Percentiles rank a stretch among this genome's conserved stretches.
These are phyloP conservation scores for Macrosiphum euphorbiae DNA, from an alignment of 2,888 invertebrate species.

Conservation along the genomic window DNA sequence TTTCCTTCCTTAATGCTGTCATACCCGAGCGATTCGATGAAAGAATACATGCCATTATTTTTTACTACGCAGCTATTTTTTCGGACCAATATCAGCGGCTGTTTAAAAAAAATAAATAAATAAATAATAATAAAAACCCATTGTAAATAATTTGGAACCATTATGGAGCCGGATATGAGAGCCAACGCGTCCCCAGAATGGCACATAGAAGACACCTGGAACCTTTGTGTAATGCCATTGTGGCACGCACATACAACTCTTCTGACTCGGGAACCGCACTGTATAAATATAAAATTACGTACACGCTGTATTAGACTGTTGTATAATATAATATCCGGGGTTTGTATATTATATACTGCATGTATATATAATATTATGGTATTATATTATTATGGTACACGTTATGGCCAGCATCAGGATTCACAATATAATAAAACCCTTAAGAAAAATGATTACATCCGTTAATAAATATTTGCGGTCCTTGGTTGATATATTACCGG, in stretches of 20 bases:
- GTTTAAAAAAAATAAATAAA: constrained; percentile 58
- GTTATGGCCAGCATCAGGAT: constrained; percentile 1
- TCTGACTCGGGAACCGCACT: constrained; percentile 38
- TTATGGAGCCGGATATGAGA: constrained; percentile 58
- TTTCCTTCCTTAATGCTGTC: constrained; percentile 22
- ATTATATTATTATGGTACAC: constrained; percentile 19
- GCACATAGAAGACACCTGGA: constrained; percentile 65
- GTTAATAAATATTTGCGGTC: constrained; percentile 58
- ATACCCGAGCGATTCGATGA: constrained; percentile 33
- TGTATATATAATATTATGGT: neutral
- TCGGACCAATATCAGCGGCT: constrained; percentile 61
- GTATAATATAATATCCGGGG: constrained; percentile 47
- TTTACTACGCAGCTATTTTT: constrained; percentile 44
- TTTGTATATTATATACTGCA: constrained; percentile 13
- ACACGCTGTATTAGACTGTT: constrained; percentile 27
- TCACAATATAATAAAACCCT: constrained; percentile 46
- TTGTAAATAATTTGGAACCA: constrained; percentile 60
- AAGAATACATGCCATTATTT: constrained; percentile 48
- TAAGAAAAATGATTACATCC: constrained; percentile 52
- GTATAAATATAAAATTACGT: constrained; percentile 35
- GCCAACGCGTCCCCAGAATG: constrained; percentile 51
- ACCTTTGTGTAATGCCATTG: constrained; percentile 58
- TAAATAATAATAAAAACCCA: constrained; percentile 57
- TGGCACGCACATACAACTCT: constrained; percentile 48
- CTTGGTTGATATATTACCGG: constrained; percentile 15